Conservation (phyloP, 30 jellyfish, hydroid and myxozoan genomes). For the Aurelia sp. region DNA sequence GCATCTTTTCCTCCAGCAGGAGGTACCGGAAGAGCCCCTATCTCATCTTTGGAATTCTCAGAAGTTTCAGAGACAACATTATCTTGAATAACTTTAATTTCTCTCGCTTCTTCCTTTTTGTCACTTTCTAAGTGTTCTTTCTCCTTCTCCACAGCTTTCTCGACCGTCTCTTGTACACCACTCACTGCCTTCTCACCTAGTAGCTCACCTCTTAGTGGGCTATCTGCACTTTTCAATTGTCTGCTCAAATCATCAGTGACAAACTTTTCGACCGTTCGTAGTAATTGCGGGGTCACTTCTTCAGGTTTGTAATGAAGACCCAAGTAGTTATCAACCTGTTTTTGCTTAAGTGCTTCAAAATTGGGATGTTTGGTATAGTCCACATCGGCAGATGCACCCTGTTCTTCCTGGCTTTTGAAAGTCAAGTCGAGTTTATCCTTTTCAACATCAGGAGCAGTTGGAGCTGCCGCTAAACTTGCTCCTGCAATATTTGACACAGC, state of each 20-base stretch:
- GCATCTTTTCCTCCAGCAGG: constrained; percentile 49
- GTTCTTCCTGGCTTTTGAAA: too few relatives aligned
- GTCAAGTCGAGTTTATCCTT: too few relatives aligned
- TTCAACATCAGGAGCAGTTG: too few relatives aligned
- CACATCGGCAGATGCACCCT: too few relatives aligned
- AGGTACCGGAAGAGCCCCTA: constrained; percentile 14
- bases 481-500: too few relatives aligned
- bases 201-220: constrained; percentile 21
- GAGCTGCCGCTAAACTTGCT: too few relatives aligned
- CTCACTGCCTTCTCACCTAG: background rate
- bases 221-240: constrained; percentile 32
- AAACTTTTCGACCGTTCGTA: constrained; percentile 42
- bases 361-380: constrained; percentile 36
- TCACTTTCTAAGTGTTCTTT: background rate
- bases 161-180: background rate
- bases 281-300: constrained; percentile 32
- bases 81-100: too few relatives aligned
- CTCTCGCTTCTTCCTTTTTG: background rate
- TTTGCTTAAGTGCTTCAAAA: constrained; percentile 27
- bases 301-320: constrained; percentile 20
- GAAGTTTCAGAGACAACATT: background rate
- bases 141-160: background rate
- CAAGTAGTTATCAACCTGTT: constrained; percentile 32
- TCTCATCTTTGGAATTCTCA: background rate
- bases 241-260: constrained; percentile 30